Evolutionary conservation across 2,797 vertebrate genomes (phyloP).

Genomic region (Cuculus canorus): DNA sequence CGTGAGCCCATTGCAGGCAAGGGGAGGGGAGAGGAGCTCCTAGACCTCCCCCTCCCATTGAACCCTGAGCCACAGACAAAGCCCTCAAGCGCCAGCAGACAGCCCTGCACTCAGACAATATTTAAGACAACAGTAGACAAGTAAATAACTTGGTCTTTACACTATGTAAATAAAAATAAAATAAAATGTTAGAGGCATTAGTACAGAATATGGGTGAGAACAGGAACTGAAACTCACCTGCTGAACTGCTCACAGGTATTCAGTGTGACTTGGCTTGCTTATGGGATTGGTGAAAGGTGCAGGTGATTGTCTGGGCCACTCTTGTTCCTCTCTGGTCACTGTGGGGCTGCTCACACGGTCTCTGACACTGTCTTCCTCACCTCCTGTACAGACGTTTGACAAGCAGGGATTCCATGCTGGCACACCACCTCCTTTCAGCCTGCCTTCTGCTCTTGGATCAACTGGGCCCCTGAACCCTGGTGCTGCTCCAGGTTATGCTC

Average conservation of each 20-base stretch:
- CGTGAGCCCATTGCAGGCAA: too few relatives aligned
- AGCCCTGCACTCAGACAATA: too few relatives aligned
- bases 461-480: conserved; percentile 92
- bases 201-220: background rate
- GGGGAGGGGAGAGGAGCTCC: too few relatives aligned
- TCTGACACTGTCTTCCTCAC: background rate
- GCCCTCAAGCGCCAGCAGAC: too few relatives aligned
- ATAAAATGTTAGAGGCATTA: background rate
- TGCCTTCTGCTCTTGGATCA: conserved; percentile 92
- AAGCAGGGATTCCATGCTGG: conserved; percentile 98
- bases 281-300: background rate
- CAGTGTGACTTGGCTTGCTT: background rate
- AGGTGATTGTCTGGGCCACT: background rate
- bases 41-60: too few relatives aligned
- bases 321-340: background rate
- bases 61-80: too few relatives aligned
- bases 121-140: too few relatives aligned
- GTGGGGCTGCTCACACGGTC: background rate
- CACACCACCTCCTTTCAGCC: conserved; percentile 92
- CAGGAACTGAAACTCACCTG: background rate
- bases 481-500: conserved; percentile 88
- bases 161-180: background rate
- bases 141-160: too few relatives aligned
- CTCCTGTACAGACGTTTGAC: conserved; percentile 86
- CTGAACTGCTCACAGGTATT: background rate